Conservation (phyloP, 2,888 invertebrate species). For the Dinocampus coccinellae region DNA sequence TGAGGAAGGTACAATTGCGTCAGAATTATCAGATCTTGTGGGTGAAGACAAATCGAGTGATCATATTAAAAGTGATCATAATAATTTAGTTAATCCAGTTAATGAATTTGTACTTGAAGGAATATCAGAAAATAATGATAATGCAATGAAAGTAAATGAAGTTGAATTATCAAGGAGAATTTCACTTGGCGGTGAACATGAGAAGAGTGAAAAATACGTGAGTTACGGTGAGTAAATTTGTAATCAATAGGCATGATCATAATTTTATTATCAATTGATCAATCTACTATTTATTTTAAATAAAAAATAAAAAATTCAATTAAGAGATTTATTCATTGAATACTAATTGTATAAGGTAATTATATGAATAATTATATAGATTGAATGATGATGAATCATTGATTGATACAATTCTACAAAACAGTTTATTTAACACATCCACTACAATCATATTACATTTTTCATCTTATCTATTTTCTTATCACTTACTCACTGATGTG, state of each 20-base stretch:
- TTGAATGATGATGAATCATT: not conserved
- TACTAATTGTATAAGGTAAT: not conserved
- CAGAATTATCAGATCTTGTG: slow-evolving; percentile 51
- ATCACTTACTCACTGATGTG: slow-evolving; percentile 59
- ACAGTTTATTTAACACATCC: slow-evolving; percentile 22
- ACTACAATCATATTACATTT: slow-evolving; percentile 47
- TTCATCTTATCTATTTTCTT: slow-evolving; percentile 56
- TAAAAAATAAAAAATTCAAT: not conserved
- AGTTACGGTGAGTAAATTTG: slow-evolving; percentile 63
- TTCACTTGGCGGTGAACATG: slow-evolving; percentile 43
- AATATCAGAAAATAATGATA: slow-evolving; percentile 11
- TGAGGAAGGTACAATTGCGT: not conserved
- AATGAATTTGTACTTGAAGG: not conserved
- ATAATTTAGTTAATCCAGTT: not conserved
- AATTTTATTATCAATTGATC: not conserved
- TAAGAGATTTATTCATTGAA: not conserved
- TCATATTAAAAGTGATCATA: not conserved
- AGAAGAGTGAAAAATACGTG: slow-evolving; percentile 58
- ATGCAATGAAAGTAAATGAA: not conserved
- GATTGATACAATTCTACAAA: too few species aligned
- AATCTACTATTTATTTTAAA: slow-evolving; percentile 5
- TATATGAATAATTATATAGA: not conserved
- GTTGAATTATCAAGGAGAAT: slow-evolving; percentile 29
- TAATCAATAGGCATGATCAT: slow-evolving; percentile 64
- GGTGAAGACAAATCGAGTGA: not conserved